Evolutionary conservation across 2,113 vertebrate genomes (phyloP), one percentile per base, ranked within the genome.

Genomic region (Dipodomys spectabilis): DNA sequence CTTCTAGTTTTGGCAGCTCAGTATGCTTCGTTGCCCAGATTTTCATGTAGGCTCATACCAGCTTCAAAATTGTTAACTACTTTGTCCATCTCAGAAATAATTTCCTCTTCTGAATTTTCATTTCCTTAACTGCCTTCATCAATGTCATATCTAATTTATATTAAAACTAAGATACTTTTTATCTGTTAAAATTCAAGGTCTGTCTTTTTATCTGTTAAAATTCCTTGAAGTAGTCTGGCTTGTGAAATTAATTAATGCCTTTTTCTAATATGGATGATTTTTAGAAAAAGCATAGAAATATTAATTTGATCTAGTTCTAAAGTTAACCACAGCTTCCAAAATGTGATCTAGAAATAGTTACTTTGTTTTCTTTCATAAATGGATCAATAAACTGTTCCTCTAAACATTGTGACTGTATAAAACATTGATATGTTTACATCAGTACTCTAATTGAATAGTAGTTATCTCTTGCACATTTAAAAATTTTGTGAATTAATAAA

Each of bases 301-400:
- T 57, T 57, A 57, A 57, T 57, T 57, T 13, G 15, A 57, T 57
- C 53, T 57, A 57, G 53, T 16, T 57, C 53, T 57, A 57, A 57
- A 57, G 53, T 13, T 57, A 57, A 57, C 53, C 53, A 18, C 53
- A 82, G 81, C 65, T 90, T 25, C 25, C 80, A 60, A 7, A 77
- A 88, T 88, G 6, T 75, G 49, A 79, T 87, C 60, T 84, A 88
- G 28, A 85, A 95, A 39, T 23, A 72, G 25, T 71, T 7, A 6
- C 22, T 45, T 57, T 57, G 15, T 57, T 57, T 57, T 57, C 53
- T 57, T 57, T 57, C 15, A 57, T 18, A 16, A 57, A 57, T 57
- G 53, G 92, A 39, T 69, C 49, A 71, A 57, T 23, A 75, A 20
- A 23, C 9, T 64, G 7, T 64, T 27, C 16, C 35, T 84, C 53